A percentile compares a stretch with the other conserved stretches of the same genome.
Conservation (phyloP, 2,888 invertebrate species). For the Schrankia costaestrigalis region DNA sequence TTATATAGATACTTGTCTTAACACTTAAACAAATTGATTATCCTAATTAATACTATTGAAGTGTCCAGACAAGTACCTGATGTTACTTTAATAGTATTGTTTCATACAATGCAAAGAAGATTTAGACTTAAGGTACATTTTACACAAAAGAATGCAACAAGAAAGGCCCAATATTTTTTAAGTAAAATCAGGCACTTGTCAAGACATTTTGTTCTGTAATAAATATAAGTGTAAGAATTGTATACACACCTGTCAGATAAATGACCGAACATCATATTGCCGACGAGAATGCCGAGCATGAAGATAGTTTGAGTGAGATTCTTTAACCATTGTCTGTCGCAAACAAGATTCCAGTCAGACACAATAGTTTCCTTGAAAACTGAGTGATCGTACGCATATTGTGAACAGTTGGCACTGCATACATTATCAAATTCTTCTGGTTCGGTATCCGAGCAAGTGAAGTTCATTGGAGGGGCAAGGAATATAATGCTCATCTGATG, state of each 20-base stretch:
- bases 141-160: too few species aligned
- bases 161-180: too few species aligned
- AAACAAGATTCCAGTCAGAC: constrained; percentile 88
- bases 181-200: too few species aligned
- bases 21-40: too few species aligned
- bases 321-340: constrained; percentile 83
- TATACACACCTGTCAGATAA: constrained; percentile 85
- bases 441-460: constrained; percentile 64
- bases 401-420: constrained; percentile 79
- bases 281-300: constrained; percentile 88
- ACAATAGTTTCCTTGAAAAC: constrained; percentile 86
- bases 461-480: constrained; percentile 84
- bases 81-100: too few species aligned
- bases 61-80: too few species aligned
- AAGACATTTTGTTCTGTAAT: too few species aligned
- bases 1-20: too few species aligned
- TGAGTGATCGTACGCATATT: constrained; percentile 82
- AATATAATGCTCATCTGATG: constrained; percentile 90
- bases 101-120: too few species aligned
- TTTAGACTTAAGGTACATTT: too few species aligned
- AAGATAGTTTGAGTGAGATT: constrained; percentile 88
- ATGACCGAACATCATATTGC: constrained; percentile 87
- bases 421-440: constrained; percentile 60
- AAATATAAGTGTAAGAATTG: constrained; percentile 1
- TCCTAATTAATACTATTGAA: too few species aligned